These are phyloP conservation scores for Cosmorhoe ocellata DNA, from an alignment of 2,888 invertebrate species.

Conservation along the genomic window DNA sequence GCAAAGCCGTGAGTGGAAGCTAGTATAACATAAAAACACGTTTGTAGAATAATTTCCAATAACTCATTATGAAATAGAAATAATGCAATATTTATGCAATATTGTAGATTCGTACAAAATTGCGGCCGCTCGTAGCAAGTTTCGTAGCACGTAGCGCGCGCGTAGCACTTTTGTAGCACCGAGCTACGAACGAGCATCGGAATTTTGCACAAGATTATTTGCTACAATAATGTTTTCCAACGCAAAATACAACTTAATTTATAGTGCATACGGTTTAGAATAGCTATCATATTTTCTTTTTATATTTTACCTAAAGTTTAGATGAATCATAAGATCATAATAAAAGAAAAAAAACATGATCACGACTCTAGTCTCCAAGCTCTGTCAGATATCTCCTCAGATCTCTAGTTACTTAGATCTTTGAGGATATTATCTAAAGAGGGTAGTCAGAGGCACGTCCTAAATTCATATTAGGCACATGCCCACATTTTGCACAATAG, in stretches of 20 bases:
- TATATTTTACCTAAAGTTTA: neutral
- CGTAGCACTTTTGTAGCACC: conserved; percentile 18
- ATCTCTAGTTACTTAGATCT: too few relatives aligned
- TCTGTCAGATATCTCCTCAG: too few relatives aligned
- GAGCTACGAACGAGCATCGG: conserved; percentile 8
- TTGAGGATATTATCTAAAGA: too few relatives aligned
- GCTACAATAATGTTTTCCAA: neutral
- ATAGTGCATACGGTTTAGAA: neutral
- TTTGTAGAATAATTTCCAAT: neutral
- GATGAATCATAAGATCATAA: too few relatives aligned
- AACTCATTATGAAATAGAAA: conserved; percentile 2
- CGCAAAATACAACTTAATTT: neutral
- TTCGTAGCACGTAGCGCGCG: conserved; percentile 13
- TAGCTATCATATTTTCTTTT: neutral
- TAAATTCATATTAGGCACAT: too few relatives aligned
- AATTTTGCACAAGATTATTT: conserved; percentile 1
- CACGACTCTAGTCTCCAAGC: too few relatives aligned
- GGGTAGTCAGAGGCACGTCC: too few relatives aligned
- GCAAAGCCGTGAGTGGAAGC: too few relatives aligned
- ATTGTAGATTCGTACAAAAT: conserved; percentile 4
- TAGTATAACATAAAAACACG: neutral
- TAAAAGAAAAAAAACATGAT: too few relatives aligned
- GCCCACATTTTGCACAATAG: too few relatives aligned
- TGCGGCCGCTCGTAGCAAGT: conserved; percentile 9
- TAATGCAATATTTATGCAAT: conserved; percentile 9